These are phyloP conservation scores for Sebastolobus alascanus DNA, from an alignment of 2,797 vertebrate genomes.

Conservation along the genomic window DNA sequence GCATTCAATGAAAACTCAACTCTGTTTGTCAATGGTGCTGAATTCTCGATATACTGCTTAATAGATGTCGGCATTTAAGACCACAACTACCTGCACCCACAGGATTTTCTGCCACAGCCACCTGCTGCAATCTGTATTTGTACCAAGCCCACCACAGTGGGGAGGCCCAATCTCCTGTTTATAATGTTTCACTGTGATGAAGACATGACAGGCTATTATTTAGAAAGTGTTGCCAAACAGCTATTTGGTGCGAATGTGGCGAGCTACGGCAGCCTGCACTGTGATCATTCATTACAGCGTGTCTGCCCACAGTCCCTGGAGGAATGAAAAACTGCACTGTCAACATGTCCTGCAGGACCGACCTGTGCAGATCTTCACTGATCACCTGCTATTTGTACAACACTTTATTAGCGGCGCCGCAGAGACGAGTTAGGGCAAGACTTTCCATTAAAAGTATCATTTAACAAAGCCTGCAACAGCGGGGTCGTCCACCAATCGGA, in stretches of 20 bases:
- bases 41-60: background rate
- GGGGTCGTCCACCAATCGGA: too few species aligned
- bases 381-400: slow-evolving; percentile 15
- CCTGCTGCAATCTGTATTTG: background rate
- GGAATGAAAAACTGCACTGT: background rate
- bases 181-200: slow-evolving; percentile 8
- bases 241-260: slow-evolving; percentile 24
- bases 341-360: background rate
- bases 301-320: slow-evolving; percentile 22
- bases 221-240: slow-evolving; percentile 15
- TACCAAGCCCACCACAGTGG: background rate
- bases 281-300: slow-evolving; percentile 8
- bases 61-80: background rate
- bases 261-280: slow-evolving; percentile 7
- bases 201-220: slow-evolving; percentile 31
- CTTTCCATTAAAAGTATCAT: slow-evolving; percentile 16
- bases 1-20: background rate
- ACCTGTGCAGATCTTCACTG: background rate
- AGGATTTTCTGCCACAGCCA: background rate
- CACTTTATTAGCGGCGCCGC: slow-evolving; percentile 1
- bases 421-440: background rate
- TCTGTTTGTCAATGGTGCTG: background rate
- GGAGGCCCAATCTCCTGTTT: background rate
- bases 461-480: slow-evolving; percentile 2
- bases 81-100: background rate